Conservation (phyloP, 2,888 invertebrate genomes). For the Coenonympha arcania region DNA sequence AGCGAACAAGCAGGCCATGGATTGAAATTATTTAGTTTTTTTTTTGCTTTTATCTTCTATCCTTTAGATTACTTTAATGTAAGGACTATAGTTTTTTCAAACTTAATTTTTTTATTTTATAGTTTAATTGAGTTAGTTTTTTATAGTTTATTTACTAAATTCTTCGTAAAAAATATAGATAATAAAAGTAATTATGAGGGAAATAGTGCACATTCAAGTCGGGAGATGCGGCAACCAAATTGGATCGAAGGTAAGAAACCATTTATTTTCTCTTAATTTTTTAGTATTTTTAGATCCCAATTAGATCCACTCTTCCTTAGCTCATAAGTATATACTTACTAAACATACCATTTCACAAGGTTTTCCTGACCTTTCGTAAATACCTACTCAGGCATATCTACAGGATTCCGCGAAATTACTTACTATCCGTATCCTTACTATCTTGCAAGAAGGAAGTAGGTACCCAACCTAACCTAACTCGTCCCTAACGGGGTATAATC, state of each 20-base stretch:
- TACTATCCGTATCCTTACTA: too few species aligned
- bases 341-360: not conserved
- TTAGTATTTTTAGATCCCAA: too few species aligned
- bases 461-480: too few species aligned
- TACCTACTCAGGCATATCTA: too few species aligned
- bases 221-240: slow-evolving; percentile 77
- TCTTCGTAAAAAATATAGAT: not conserved
- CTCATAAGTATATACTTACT: too few species aligned
- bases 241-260: slow-evolving; percentile 84
- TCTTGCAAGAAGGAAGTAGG: too few species aligned
- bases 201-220: slow-evolving; percentile 85
- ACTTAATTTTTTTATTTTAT: not conserved
- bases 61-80: not conserved
- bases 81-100: not conserved
- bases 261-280: too few species aligned
- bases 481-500: too few species aligned
- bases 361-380: too few species aligned
- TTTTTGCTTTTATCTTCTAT: not conserved
- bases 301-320: too few species aligned
- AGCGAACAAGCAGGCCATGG: too few species aligned
- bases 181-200: slow-evolving; percentile 74
- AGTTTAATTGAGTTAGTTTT: not conserved
- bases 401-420: too few species aligned
- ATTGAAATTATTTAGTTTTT: not conserved
- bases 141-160: not conserved